These are phyloP conservation scores for Andrena marginata DNA, from an alignment of 2,888 invertebrate genomes.

Conservation along the genomic window DNA sequence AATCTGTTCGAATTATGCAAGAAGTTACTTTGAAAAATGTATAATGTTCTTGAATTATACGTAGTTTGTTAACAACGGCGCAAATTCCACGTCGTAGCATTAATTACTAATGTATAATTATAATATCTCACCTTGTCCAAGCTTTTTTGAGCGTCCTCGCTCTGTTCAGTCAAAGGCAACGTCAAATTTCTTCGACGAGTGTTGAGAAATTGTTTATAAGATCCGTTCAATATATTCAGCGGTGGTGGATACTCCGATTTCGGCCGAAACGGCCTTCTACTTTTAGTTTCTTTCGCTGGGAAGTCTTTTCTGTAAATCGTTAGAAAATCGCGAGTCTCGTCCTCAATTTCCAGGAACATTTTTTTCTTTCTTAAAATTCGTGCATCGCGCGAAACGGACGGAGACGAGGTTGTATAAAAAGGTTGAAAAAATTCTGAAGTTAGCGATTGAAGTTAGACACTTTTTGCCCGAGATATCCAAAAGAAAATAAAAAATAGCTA, in stretches of 20 bases:
- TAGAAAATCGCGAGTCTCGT: conserved; percentile 78
- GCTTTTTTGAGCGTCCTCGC: conserved; percentile 67
- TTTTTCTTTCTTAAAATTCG: neutral
- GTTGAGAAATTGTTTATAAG: conserved; percentile 68
- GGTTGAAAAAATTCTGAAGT: conserved; percentile 28
- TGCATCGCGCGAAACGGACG: neutral
- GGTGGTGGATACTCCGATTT: conserved; percentile 54
- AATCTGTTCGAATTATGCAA: neutral
- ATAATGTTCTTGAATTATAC: neutral
- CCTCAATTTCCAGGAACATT: conserved; percentile 76
- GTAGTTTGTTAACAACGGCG: neutral
- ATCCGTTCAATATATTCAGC: conserved; percentile 70
- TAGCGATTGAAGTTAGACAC: neutral
- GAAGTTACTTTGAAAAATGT: neutral
- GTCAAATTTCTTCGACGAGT: conserved; percentile 60
- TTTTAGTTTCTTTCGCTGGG: conserved; percentile 37
- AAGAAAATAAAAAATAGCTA: neutral
- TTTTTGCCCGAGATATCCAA: neutral
- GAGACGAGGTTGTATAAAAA: neutral
- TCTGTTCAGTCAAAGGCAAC: conserved; percentile 59
- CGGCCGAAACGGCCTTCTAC: conserved; percentile 31
- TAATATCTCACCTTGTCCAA: conserved; percentile 64
- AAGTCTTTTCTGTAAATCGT: conserved; percentile 75
- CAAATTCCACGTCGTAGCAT: too few relatives aligned
- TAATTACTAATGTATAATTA: neutral